phyloP scores from a whole-genome alignment of 2,888 invertebrate genomes.

The Erannis defoliaria region DNA sequence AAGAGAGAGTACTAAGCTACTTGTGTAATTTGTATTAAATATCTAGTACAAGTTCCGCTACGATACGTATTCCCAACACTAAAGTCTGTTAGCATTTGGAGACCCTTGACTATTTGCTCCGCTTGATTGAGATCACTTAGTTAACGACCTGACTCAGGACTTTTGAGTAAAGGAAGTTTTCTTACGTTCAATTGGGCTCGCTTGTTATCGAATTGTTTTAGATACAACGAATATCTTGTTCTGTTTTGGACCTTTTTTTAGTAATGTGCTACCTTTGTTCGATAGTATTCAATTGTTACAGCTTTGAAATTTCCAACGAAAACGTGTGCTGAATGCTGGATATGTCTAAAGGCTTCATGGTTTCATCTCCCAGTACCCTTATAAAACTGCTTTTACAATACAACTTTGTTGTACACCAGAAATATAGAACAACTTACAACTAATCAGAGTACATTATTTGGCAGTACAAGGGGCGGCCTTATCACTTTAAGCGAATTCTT shows the following conservation, averaged over 20 bases:
- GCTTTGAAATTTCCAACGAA: background rate
- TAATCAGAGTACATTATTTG: no score
- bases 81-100: conserved; percentile 17
- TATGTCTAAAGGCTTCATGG: background rate
- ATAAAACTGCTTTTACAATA: no score
- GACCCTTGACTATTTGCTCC: conserved; percentile 22
- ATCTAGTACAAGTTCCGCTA: background rate
- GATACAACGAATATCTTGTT: background rate
- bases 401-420: background rate
- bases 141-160: conserved; percentile 25
- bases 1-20: no score
- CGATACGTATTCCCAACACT: background rate
- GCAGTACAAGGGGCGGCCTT: no score
- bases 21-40: no score
- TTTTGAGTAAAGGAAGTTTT: conserved; percentile 13
- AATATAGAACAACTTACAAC: no score
- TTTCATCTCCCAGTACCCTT: background rate
- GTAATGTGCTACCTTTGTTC: background rate
- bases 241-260: background rate
- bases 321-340: no score
- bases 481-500: no score
- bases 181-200: conserved; percentile 1
- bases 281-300: background rate
- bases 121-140: conserved; percentile 27
- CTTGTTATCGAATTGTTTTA: conserved; percentile 17